Conservation (phyloP, 2,113 vertebrate genomes). For the Triplophysa dalaica region DNA sequence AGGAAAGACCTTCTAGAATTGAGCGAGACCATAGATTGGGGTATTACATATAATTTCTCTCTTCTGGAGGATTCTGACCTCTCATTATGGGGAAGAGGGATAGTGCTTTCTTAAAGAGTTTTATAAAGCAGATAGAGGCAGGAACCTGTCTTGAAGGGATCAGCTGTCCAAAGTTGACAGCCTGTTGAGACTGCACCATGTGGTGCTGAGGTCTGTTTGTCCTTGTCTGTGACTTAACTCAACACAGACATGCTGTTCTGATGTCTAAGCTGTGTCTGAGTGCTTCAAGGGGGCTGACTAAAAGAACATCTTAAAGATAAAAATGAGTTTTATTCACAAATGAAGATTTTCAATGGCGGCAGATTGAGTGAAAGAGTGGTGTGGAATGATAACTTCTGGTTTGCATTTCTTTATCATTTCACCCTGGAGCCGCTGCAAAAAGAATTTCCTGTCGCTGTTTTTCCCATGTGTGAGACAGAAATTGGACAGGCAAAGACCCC, state of each 20-base stretch:
- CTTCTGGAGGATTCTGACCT: slow-evolving; percentile 62
- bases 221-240: slow-evolving; percentile 48
- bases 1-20: slow-evolving; percentile 34
- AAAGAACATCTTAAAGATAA: slow-evolving; percentile 6
- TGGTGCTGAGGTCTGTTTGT: slow-evolving; percentile 58
- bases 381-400: slow-evolving; percentile 76
- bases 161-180: slow-evolving; percentile 67
- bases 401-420: slow-evolving; percentile 77
- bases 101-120: slow-evolving; percentile 52
- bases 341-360: background rate
- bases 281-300: background rate
- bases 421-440: slow-evolving; percentile 73
- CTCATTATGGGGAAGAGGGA: slow-evolving; percentile 33
- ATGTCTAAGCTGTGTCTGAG: slow-evolving; percentile 34
- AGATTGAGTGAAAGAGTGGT: slow-evolving; percentile 49
- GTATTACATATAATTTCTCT: slow-evolving; percentile 59
- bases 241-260: slow-evolving; percentile 53
- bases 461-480: slow-evolving; percentile 77
- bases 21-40: slow-evolving; percentile 11
- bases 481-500: slow-evolving; percentile 64
- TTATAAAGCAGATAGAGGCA: slow-evolving; percentile 66
- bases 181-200: slow-evolving; percentile 60
- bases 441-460: slow-evolving; percentile 80
- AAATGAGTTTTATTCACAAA: background rate
- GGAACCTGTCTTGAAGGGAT: slow-evolving; percentile 68